A percentile compares a stretch with the other conserved stretches of the same genome.
phyloP scores from a whole-genome alignment of 2,797 vertebrate species.

The Apogon hyalosoma region DNA sequence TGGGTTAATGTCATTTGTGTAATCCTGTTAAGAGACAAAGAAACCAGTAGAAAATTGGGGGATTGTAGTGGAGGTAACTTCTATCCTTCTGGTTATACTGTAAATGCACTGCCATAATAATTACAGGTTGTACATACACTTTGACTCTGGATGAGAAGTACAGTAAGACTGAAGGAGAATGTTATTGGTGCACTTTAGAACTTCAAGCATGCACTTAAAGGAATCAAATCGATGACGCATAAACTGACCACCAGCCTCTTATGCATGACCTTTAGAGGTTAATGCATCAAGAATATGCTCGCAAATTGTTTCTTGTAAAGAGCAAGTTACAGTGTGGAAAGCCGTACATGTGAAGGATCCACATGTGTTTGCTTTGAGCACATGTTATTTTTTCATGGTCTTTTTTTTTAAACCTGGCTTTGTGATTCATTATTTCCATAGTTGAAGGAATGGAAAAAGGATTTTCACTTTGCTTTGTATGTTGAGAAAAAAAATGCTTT shows the following conservation, averaged over 20 bases:
- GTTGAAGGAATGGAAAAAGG: constrained; percentile 10
- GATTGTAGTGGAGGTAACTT: too few relatives aligned
- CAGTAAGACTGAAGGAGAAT: constrained; percentile 5
- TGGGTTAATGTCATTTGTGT: too few relatives aligned
- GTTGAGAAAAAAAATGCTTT: constrained; percentile 24
- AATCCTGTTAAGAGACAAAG: too few relatives aligned
- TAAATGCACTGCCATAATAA: constrained; percentile 13
- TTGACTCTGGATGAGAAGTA: constrained; percentile 9
- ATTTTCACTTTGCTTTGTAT: constrained; percentile 7
- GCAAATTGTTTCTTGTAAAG: neutral
- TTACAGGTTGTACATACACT: constrained; percentile 27
- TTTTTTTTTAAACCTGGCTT: constrained; percentile 1
- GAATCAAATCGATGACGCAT: constrained; percentile 21
- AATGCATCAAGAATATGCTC: constrained; percentile 27
- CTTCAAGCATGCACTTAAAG: constrained; percentile 27
- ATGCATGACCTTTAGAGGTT: constrained; percentile 21
- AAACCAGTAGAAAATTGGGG: too few relatives aligned
- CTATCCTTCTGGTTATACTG: too few relatives aligned
- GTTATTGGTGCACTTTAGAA: constrained; percentile 20
- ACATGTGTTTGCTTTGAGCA: neutral
- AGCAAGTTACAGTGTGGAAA: neutral
- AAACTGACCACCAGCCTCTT: constrained; percentile 24
- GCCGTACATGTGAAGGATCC: constrained; percentile 1
- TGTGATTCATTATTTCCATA: constrained; percentile 6
- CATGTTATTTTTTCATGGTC: neutral